A percentile compares a stretch with the other conserved stretches of the same genome.
phyloP scores from a whole-genome alignment of 2,113 vertebrate species.

The Dendropsophus ebraccatus region DNA sequence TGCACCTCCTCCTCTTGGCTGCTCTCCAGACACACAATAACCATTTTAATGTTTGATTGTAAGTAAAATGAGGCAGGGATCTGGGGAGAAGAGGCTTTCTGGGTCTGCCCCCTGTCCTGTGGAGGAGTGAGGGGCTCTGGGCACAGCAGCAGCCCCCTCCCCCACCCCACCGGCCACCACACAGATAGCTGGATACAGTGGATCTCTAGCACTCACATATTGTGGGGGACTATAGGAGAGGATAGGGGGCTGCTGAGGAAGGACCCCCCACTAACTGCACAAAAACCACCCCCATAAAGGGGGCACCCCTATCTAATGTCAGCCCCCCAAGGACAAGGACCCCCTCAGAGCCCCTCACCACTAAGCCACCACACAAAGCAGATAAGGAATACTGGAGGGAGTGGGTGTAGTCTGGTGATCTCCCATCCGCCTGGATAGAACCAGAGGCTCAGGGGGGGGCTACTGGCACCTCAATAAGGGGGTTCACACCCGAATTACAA shows the following conservation, averaged over 20 bases:
- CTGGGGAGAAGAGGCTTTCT: not conserved
- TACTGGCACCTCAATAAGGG: not conserved
- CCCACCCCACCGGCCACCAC: slow-evolving; percentile 13
- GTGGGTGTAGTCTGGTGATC: slow-evolving; percentile 50
- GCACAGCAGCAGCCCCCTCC: not conserved
- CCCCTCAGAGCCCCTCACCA: not conserved
- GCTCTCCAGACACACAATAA: slow-evolving; percentile 35
- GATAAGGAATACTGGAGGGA: slow-evolving; percentile 47
- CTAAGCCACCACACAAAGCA: slow-evolving; percentile 36
- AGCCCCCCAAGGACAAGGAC: slow-evolving; percentile 8
- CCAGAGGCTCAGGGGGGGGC: not conserved
- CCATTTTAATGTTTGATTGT: slow-evolving; percentile 32
- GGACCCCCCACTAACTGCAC: not conserved
- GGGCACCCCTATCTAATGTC: not conserved
- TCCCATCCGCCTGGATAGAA: slow-evolving; percentile 6
- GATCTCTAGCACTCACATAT: not conserved
- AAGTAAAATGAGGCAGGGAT: slow-evolving; percentile 3
- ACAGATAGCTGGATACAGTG: not conserved
- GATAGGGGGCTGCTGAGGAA: not conserved
- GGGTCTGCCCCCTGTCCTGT: not conserved
- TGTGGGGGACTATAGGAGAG: no score
- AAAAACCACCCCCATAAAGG: not conserved
- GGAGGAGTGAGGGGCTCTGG: not conserved
- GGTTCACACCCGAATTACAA: not conserved
- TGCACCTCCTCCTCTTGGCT: slow-evolving; percentile 22